Conservation (phyloP, 2,888 invertebrate genomes). For the Cecidostiba fungosa region DNA sequence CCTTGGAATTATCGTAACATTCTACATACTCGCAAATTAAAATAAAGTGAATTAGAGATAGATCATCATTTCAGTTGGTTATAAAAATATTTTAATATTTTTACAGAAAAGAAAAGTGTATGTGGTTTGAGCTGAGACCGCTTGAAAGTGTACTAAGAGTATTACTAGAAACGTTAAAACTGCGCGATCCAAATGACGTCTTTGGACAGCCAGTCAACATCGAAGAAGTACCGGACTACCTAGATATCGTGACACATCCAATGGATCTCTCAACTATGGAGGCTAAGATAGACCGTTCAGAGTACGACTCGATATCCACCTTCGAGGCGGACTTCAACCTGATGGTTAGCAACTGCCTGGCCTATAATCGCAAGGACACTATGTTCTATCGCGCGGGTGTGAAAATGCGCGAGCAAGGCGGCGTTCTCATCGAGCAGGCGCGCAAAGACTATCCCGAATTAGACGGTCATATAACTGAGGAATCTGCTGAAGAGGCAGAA, state of each 20-base stretch:
- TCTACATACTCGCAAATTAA: not conserved
- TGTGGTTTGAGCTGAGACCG: conserved; percentile 91
- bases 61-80: not conserved
- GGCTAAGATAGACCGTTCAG: conserved; percentile 85
- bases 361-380: conserved; percentile 97
- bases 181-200: conserved; percentile 92
- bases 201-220: conserved; percentile 96
- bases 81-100: conserved; percentile 26
- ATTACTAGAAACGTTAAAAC: conserved; percentile 88
- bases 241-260: conserved; percentile 90
- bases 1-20: conserved; percentile 72
- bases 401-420: conserved; percentile 94
- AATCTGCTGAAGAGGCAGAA: not conserved
- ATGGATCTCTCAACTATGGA: conserved; percentile 96
- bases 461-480: conserved; percentile 61
- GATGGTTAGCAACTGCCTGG: conserved; percentile 98
- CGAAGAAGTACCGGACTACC: conserved; percentile 94
- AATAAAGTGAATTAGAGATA: not conserved
- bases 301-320: conserved; percentile 87
- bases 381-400: conserved; percentile 95
- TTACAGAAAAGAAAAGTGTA: conserved; percentile 86
- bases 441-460: conserved; percentile 84
- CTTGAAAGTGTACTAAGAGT: conserved; percentile 89
- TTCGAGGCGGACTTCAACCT: conserved; percentile 95
- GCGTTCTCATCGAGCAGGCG: conserved; percentile 89